These are phyloP conservation scores for Rosalia funebris DNA, from an alignment of 2,888 invertebrate genomes.

Conservation along the genomic window DNA sequence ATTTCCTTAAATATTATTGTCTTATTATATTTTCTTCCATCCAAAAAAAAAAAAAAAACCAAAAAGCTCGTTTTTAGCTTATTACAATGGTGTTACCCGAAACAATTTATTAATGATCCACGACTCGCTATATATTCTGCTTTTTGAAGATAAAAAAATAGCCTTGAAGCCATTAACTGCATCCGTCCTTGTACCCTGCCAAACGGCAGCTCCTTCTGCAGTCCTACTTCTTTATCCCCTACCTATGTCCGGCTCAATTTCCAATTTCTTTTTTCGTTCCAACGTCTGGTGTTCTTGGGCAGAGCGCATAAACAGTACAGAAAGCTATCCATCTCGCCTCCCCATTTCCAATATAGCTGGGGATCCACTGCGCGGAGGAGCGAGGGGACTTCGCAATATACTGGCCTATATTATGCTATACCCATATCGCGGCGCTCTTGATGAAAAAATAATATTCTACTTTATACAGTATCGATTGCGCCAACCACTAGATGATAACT, in stretches of 20 bases:
- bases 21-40: too few species aligned
- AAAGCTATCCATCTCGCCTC: slow-evolving; percentile 59
- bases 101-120: too few species aligned
- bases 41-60: too few species aligned
- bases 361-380: slow-evolving; percentile 26
- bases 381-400: slow-evolving; percentile 52
- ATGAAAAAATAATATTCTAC: slow-evolving; percentile 59
- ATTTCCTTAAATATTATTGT: too few species aligned
- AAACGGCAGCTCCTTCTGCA: slow-evolving; percentile 19
- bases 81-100: too few species aligned
- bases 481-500: slow-evolving; percentile 20
- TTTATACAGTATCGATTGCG: slow-evolving; percentile 48
- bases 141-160: too few species aligned
- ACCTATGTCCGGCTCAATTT: slow-evolving; percentile 55
- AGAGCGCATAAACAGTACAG: slow-evolving; percentile 60
- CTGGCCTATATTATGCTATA: slow-evolving; percentile 58
- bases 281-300: slow-evolving; percentile 42
- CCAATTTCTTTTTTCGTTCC: slow-evolving; percentile 54
- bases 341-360: slow-evolving; percentile 57
- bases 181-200: slow-evolving; percentile 25
- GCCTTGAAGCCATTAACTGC: not conserved
- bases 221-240: slow-evolving; percentile 27
- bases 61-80: too few species aligned
- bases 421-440: slow-evolving; percentile 53
- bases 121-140: too few species aligned